These are phyloP conservation scores for Xiphorhynchus erythropygius DNA, from an alignment of 2,797 vertebrate genomes.

Conservation along the genomic window DNA sequence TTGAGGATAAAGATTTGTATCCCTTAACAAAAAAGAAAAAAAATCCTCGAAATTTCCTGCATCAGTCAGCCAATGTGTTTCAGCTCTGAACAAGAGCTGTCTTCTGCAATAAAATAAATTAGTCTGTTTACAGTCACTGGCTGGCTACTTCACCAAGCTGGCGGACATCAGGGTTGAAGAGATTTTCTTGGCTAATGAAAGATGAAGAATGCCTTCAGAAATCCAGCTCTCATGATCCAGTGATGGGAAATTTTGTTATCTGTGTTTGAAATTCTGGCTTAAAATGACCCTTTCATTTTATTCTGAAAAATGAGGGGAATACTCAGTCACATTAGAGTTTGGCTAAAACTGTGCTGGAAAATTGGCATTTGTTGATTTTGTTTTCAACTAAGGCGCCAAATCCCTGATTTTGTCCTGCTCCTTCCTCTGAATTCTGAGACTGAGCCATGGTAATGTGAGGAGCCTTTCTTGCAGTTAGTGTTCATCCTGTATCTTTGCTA, in stretches of 20 bases:
- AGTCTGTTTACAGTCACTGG: background rate
- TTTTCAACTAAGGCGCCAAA: background rate
- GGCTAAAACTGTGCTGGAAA: background rate
- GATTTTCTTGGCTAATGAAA: slow-evolving; percentile 4
- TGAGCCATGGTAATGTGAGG: background rate
- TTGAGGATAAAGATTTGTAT: background rate
- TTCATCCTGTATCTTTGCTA: background rate
- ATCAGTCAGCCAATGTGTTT: background rate
- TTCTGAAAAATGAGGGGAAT: background rate
- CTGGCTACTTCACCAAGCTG: background rate
- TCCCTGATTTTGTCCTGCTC: background rate
- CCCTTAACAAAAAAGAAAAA: background rate
- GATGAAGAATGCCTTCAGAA: background rate
- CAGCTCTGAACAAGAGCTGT: background rate
- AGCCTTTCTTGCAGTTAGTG: background rate
- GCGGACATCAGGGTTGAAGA: background rate
- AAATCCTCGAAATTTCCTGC: background rate
- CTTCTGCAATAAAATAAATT: background rate
- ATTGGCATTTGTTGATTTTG: background rate
- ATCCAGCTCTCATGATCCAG: background rate
- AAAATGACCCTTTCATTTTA: background rate
- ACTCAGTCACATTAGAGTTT: background rate
- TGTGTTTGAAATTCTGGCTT: background rate
- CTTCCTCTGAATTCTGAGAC: background rate
- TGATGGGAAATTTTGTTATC: background rate